Conservation (phyloP, 2,888 invertebrate genomes). For the Tinea pellionella region DNA sequence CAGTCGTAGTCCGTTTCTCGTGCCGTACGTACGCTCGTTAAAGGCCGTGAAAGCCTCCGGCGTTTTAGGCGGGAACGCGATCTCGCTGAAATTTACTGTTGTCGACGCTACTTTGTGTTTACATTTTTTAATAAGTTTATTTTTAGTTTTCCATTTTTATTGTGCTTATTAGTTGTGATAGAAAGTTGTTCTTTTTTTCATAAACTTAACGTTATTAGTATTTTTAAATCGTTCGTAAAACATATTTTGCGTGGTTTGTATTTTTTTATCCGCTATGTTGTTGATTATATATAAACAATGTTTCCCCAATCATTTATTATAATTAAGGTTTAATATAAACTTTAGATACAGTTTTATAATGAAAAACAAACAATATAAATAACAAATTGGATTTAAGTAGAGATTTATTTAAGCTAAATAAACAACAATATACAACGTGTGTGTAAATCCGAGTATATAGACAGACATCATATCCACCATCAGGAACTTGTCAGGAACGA, state of each 20-base stretch:
- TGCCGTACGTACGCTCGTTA: conserved; percentile 30
- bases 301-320: background rate
- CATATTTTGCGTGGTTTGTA: no score
- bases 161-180: no score
- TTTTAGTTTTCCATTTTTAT: no score
- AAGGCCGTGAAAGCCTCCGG: conserved; percentile 35
- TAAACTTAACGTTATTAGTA: no score
- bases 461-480: conserved; percentile 23
- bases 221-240: no score
- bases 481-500: conserved; percentile 48
- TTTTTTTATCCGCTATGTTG: background rate
- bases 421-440: background rate
- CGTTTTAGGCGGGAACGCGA: conserved; percentile 55
- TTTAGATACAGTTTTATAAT: background rate
- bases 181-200: no score
- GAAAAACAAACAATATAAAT: background rate
- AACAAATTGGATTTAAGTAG: background rate
- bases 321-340: background rate
- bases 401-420: background rate
- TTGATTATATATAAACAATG: background rate
- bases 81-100: conserved; percentile 18
- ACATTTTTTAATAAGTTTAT: background rate
- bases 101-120: background rate
- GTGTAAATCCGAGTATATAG: conserved; percentile 3
- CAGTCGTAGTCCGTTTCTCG: conserved; percentile 51